Evolutionary conservation across 2,888 invertebrate species (phyloP).

Genomic region (Stenoptilia bipunctidactyla): DNA sequence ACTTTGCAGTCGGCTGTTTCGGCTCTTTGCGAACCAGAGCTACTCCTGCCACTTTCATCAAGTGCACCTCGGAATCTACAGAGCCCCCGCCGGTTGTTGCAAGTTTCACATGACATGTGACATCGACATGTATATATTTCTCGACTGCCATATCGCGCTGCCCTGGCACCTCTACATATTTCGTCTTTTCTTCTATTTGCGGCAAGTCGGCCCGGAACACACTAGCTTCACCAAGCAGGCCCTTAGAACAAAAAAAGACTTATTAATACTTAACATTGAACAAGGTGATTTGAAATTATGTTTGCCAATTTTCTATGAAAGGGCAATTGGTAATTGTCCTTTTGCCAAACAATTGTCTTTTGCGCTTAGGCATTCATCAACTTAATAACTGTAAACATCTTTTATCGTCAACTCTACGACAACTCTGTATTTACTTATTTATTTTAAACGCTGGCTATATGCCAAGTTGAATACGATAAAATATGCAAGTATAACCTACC

Average conservation of each 20-base stretch:
- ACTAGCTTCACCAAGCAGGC: slow-evolving; percentile 73
- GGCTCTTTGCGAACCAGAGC: slow-evolving; percentile 75
- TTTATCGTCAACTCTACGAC: slow-evolving; percentile 1
- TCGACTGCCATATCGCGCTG: slow-evolving; percentile 62
- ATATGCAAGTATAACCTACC: slow-evolving; percentile 34
- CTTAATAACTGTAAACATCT: slow-evolving; percentile 26
- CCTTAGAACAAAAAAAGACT: slow-evolving; percentile 33
- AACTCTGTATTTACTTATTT: not conserved
- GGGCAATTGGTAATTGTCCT: slow-evolving; percentile 29
- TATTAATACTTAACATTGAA: slow-evolving; percentile 14
- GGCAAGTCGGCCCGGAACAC: slow-evolving; percentile 78
- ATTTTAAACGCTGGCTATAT: slow-evolving; percentile 17
- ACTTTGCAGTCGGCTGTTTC: slow-evolving; percentile 59
- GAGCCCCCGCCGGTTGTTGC: slow-evolving; percentile 71
- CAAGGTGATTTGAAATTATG: slow-evolving; percentile 23
- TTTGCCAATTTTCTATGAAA: slow-evolving; percentile 29
- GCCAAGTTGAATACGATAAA: slow-evolving; percentile 19
- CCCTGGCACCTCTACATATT: slow-evolving; percentile 66
- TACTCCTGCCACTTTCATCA: slow-evolving; percentile 77
- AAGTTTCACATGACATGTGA: slow-evolving; percentile 75
- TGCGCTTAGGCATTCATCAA: slow-evolving; percentile 25
- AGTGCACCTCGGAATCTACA: slow-evolving; percentile 69
- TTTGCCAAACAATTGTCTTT: slow-evolving; percentile 25
- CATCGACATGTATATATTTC: slow-evolving; percentile 77
- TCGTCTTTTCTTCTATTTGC: slow-evolving; percentile 75